These are phyloP conservation scores for Osmoderma eremita DNA, from an alignment of 2,888 invertebrate species.

Conservation along the genomic window DNA sequence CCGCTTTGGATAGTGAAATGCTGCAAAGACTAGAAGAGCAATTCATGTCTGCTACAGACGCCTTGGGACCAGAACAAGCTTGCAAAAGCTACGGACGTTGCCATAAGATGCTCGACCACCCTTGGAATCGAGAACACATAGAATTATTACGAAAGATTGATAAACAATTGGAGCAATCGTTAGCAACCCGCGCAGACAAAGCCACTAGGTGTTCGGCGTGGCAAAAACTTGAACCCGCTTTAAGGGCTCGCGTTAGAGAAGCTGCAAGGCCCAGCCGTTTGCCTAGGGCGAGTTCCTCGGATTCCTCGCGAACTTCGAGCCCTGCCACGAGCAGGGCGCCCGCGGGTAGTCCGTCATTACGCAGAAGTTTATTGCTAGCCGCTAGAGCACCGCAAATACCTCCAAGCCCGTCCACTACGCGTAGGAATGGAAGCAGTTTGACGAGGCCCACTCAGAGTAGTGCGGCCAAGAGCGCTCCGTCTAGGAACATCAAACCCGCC, in stretches of 20 bases:
- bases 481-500: conserved; percentile 47
- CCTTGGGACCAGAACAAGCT: conserved; percentile 82
- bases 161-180: conserved; percentile 75
- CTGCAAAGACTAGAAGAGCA: conserved; percentile 82
- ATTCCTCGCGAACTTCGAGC: conserved; percentile 77
- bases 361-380: conserved; percentile 66
- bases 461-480: conserved; percentile 67
- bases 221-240: conserved; percentile 69
- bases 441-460: conserved; percentile 71
- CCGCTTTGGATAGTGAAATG: conserved; percentile 76
- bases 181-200: conserved; percentile 75
- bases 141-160: conserved; percentile 71
- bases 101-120: conserved; percentile 59
- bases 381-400: conserved; percentile 65
- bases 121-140: conserved; percentile 56
- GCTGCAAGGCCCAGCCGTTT: conserved; percentile 54
- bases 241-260: conserved; percentile 72
- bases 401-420: conserved; percentile 65
- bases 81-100: conserved; percentile 78
- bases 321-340: conserved; percentile 64
- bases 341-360: conserved; percentile 62
- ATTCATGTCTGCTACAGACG: conserved; percentile 80
- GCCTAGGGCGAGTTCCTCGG: conserved; percentile 63
- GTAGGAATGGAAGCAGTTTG: conserved; percentile 60
- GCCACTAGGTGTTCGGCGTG: conserved; percentile 73